Percentiles rank a stretch among this genome's conserved stretches.
These are phyloP conservation scores for Callinectes sapidus DNA, from an alignment of 2,888 invertebrate genomes.

Conservation along the genomic window DNA sequence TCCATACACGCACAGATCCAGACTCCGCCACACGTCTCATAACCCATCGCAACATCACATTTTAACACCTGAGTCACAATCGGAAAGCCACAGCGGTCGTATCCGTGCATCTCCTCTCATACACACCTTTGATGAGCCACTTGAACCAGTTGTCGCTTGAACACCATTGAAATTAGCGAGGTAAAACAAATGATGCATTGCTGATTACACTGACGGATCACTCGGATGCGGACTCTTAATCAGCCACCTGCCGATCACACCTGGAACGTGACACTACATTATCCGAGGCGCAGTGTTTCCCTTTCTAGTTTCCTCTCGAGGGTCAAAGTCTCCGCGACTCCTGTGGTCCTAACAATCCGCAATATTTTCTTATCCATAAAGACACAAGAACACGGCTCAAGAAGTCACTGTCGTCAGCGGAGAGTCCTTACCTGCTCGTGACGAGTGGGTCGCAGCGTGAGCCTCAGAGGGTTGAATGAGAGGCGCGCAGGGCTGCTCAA, in stretches of 20 bases:
- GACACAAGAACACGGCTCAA: background rate
- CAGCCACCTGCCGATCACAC: background rate
- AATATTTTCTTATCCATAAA: background rate
- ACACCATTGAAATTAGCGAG: background rate
- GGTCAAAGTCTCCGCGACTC: background rate
- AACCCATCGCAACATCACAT: background rate
- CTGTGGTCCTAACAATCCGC: background rate
- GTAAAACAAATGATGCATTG: background rate
- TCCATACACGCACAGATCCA: background rate
- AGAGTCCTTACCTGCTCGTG: background rate
- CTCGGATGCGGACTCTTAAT: background rate
- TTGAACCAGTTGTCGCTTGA: background rate
- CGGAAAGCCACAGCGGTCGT: background rate
- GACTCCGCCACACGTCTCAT: background rate
- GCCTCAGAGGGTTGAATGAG: background rate
- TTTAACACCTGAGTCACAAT: background rate
- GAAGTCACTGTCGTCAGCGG: background rate
- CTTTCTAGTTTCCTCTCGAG: background rate
- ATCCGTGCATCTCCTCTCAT: background rate
- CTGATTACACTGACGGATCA: background rate
- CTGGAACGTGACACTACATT: background rate
- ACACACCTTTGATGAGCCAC: background rate
- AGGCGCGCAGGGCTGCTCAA: background rate
- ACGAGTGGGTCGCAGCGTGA: background rate
- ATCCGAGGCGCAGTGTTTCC: background rate